Evolutionary conservation across 1,140 invertebrate species (phyloP), one percentile per base, ranked within the genome.

Genomic region (Listronotus bonariensis): DNA sequence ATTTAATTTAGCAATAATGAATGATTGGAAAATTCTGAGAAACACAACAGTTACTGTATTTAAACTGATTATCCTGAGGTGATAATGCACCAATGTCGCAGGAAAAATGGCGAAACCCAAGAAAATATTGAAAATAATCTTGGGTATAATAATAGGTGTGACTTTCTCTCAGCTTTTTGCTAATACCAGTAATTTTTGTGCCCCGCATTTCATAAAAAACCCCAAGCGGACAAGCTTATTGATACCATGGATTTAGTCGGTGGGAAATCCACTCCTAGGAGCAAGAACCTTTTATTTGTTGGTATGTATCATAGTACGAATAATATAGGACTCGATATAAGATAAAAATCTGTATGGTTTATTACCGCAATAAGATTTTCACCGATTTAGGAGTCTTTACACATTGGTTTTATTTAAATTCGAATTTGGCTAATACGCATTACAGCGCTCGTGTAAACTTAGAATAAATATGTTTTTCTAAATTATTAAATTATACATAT

Each of bases 131-230:
- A 76, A 77, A 62, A 40, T 78, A 52, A 20, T 77, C 36, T 60
- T 77, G 32, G 78, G 78, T 40, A 58, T 79, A 26, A 49, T 76
- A 9, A 45, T 77, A 42, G 78, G 78, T 11, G 46, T 77, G 17
- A 18, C 74, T 0, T 51, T 72, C 20, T 73, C 74, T 26, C 59
- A 68, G 18, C 54, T 73, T 15, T 56, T 58, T 32, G 43, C 41
- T 18, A 52, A 42, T 11, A 45, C 54, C 8, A 41, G 31, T 10
- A 46, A 45, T 57, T 60, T 64, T 36, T 58, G 48, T 42, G 45
- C 52, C 41, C 42, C 40, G 11, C 41, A 42, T 20, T n/a, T 49
- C 17, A 6, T 53, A 14, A 4, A 46, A 67, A 61, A 53, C 14
- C 48, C 56, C 36, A 51, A 55, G 46, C 12, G 8, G 58, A 51